Evolutionary conservation across 2,888 invertebrate species (phyloP), one percentile per base, ranked within the genome.

Genomic region (Pollenia angustigena): DNA sequence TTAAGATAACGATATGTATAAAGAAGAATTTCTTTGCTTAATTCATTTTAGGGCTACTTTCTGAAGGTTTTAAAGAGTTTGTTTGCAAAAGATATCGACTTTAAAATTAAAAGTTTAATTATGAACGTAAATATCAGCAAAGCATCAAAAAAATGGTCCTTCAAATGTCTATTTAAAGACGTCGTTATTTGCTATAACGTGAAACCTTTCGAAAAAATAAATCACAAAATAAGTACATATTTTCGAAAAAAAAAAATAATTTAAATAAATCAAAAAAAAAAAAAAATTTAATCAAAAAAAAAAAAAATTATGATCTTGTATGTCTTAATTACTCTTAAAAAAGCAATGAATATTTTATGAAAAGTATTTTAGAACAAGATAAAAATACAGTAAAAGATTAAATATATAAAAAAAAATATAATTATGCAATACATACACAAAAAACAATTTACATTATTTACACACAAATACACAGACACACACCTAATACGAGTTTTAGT

Each of bases 381-480:
- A 6, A 32, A 48, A 79, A 72, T 72, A 54, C 46, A 54, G 11
- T 52, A 60, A 54, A 50, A 16, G 11, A 50, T 48, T 60, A 7
- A 44, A 76, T 66, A 40, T 66, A 64, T 62, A 78, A 52, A 58
- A 64, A 81, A 46, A 66, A 50, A 80, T 81, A 76, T 76, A 81
- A 56, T 81, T 72, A 66, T 78, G 62, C 54, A 74, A 66, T 72
- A 71, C 62, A 50, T 85, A 85, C 50, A 72, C 46, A 85, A 58
- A 79, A 69, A 68, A 58, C 42, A 79, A 82, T 82, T 82, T 85
- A 85, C 85, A 82, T 74, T 82, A 82, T 82, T 82, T 86, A 86
- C 82, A 86, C 46, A 81, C 46, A 23, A 44, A 64, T 18, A 23
- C 16, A 44, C 6, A 46, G 11, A 54, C 23, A n/a, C 23, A 16